Evolutionary conservation across 2,888 invertebrate species (phyloP), one percentile per base, ranked within the genome.

Genomic region (Euzophera pinguis): DNA sequence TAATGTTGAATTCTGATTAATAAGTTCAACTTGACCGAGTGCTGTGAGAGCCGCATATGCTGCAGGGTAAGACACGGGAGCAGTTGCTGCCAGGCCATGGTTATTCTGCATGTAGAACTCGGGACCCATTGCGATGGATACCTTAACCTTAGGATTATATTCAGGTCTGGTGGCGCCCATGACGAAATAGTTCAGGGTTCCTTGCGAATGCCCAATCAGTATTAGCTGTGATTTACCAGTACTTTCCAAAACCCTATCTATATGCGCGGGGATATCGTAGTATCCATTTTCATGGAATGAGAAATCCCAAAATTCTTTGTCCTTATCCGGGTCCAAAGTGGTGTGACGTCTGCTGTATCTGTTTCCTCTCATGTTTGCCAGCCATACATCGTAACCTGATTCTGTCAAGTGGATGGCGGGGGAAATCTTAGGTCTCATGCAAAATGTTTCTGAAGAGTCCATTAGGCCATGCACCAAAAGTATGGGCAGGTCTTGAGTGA

Each of bases 311-410:
- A 12, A 43, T 0, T 29, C 1, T 43, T 22, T 29, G 29, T 43
- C 43, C 1, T 7, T 8, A 12, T 43, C 43, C 10, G 43, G 29
- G 9, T 43, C 13, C 6, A 27, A 1, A 1, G 12, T 13, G 29
- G 29, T 8, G 13, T 43, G 43, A n/a, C 29, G 43, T n/a, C 43
- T 29, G 43, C 43, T 29, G 43, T 43, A 43, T 9, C 13, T 22
- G 13, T 43, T 43, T 27, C 43, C 43, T 29, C 43, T 43, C 27
- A 7, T 12, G 29, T 43, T 43, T 5, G 7, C 43, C 3, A 43
- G 43, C 43, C 43, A 43, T 1, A 43, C 43, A 8, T 43, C 43
- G 29, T 43, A 43, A n/a, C 43, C 43, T 9, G 43, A 27, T 29
- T 43, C 29, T 6, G 29, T 43, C 13, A 43, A 29, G 9, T 43